These are phyloP conservation scores for Sparidentex hasta DNA, from an alignment of 2,797 vertebrate genomes.

Conservation along the genomic window DNA sequence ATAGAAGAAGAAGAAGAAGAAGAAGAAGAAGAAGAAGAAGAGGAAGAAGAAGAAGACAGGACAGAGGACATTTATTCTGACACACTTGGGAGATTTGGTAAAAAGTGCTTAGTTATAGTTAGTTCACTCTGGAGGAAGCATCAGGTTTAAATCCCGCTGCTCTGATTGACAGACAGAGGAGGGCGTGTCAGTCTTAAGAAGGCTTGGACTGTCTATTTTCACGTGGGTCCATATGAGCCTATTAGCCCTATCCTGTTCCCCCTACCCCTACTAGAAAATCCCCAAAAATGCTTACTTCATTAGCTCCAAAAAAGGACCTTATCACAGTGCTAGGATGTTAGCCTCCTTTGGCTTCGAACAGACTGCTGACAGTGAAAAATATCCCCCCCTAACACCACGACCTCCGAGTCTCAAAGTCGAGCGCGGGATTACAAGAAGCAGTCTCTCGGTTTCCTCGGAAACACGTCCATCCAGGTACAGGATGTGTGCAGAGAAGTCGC, in stretches of 20 bases:
- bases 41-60: slow-evolving; percentile 18
- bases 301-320: slow-evolving; percentile 44
- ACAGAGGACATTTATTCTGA: slow-evolving; percentile 52
- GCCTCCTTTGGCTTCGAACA: slow-evolving; percentile 66
- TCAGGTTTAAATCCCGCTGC: slow-evolving; percentile 33
- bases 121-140: slow-evolving; percentile 45
- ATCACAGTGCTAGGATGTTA: slow-evolving; percentile 81
- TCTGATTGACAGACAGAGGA: slow-evolving; percentile 36
- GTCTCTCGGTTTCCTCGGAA: slow-evolving; percentile 60
- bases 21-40: slow-evolving; percentile 9
- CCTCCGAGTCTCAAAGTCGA: slow-evolving; percentile 42
- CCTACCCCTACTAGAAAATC: slow-evolving; percentile 6
- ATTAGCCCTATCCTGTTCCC: slow-evolving; percentile 1
- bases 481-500: slow-evolving; percentile 47
- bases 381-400: slow-evolving; percentile 7
- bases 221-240: slow-evolving; percentile 29
- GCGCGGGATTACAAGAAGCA: slow-evolving; percentile 54
- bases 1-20: slow-evolving; percentile 16
- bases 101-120: slow-evolving; percentile 72
- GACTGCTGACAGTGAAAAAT: slow-evolving; percentile 19
- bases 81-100: slow-evolving; percentile 45
- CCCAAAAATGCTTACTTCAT: slow-evolving; percentile 39
- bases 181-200: slow-evolving; percentile 25
- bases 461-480: slow-evolving; percentile 65
- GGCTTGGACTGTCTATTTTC: slow-evolving; percentile 21